Evolutionary conservation across 1,140 invertebrate genomes (phyloP).

Genomic region (Belonocnema kinseyi): DNA sequence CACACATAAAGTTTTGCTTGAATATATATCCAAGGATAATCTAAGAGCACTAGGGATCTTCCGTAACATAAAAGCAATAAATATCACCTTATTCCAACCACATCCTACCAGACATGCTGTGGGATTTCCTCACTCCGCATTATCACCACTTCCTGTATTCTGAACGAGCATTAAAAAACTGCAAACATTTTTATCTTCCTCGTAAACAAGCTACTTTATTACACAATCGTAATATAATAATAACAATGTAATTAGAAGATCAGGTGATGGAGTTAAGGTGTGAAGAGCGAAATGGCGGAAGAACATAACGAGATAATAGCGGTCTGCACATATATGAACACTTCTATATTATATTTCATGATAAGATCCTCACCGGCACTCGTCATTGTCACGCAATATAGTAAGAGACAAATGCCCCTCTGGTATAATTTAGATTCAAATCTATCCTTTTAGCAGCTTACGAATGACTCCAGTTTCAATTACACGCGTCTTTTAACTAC

Average conservation of each 20-base stretch:
- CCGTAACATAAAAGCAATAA: not conserved
- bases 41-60: not conserved
- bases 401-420: constrained; percentile 38
- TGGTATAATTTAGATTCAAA: constrained; percentile 12
- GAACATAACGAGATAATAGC: constrained; percentile 55
- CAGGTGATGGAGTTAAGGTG: constrained; percentile 51
- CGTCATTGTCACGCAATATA: constrained; percentile 45
- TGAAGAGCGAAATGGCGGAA: constrained; percentile 53
- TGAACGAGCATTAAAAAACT: constrained; percentile 18
- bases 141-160: constrained; percentile 14
- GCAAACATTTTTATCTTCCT: constrained; percentile 30
- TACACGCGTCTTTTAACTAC: constrained; percentile 23
- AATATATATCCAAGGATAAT: too few relatives aligned
- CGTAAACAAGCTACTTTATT: constrained; percentile 28
- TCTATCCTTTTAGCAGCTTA: constrained; percentile 5
- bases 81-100: not conserved
- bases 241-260: constrained; percentile 56
- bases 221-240: constrained; percentile 32
- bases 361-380: constrained; percentile 46
- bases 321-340: constrained; percentile 46
- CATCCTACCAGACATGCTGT: not conserved
- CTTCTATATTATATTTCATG: constrained; percentile 47
- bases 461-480: constrained; percentile 31
- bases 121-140: constrained; percentile 7
- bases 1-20: too few relatives aligned